Conservation (phyloP, 2,888 invertebrate species). For the Serripes groenlandicus region DNA sequence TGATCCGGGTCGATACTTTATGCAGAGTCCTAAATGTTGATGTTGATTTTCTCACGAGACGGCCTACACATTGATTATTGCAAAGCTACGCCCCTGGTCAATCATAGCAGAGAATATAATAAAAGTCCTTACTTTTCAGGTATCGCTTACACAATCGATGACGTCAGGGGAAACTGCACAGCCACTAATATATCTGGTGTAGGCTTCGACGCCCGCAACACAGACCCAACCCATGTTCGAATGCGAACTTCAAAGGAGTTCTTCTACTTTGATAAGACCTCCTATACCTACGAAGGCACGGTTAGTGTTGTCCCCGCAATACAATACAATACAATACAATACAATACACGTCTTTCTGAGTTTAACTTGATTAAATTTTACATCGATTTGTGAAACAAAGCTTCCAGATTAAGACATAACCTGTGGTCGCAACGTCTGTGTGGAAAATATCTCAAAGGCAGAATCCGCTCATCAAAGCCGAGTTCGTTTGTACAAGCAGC, state of each 20-base stretch:
- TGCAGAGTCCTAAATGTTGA: no score
- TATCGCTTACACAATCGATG: slow-evolving; percentile 73
- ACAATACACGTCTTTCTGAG: not conserved
- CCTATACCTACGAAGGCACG: slow-evolving; percentile 72
- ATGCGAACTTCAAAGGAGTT: slow-evolving; percentile 72
- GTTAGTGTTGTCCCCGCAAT: slow-evolving; percentile 64
- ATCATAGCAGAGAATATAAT: no score
- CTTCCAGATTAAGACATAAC: no score
- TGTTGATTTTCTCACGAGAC: no score
- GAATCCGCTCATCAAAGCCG: no score
- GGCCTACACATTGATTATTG: no score
- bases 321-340: no score
- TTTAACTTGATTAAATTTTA: not conserved
- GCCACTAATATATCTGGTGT: slow-evolving; percentile 54
- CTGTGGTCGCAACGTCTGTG: no score
- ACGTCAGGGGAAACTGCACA: slow-evolving; percentile 69
- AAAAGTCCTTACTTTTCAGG: slow-evolving; percentile 66
- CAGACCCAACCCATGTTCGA: slow-evolving; percentile 61
- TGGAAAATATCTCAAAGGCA: no score
- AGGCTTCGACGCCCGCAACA: slow-evolving; percentile 68
- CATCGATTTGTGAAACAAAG: not conserved
- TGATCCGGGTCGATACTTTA: no score
- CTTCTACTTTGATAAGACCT: slow-evolving; percentile 71
- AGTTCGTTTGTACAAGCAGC: no score
- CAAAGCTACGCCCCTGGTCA: no score